phyloP scores from a whole-genome alignment of 2,797 vertebrate species.

The Amphiprion clarkii region DNA sequence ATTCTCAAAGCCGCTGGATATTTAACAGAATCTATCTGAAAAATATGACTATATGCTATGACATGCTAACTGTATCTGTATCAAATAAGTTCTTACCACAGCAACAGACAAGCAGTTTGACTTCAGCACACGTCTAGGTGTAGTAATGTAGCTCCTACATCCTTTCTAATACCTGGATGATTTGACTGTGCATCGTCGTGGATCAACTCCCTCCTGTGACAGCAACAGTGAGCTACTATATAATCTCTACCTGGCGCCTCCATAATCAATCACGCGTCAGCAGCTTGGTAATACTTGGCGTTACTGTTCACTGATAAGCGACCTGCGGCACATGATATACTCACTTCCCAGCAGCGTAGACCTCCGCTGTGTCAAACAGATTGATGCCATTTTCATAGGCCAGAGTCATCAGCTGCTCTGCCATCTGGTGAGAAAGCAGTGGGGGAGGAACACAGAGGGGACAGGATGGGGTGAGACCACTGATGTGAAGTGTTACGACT shows the following conservation, averaged over 20 bases:
- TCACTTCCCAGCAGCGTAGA: constrained; percentile 98
- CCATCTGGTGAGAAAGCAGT: constrained; percentile 90
- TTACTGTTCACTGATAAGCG: constrained; percentile 38
- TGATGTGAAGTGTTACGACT: constrained; percentile 43
- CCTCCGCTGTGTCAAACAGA: constrained; percentile 98
- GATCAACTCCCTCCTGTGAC: neutral
- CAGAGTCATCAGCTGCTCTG: constrained; percentile 97
- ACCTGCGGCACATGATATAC: constrained; percentile 77
- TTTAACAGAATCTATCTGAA: neutral
- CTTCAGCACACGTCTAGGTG: neutral
- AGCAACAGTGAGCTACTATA: neutral
- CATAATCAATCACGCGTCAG: constrained; percentile 26
- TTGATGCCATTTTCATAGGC: constrained; percentile 99
- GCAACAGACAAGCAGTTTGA: neutral
- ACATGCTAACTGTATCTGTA: neutral
- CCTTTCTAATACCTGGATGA: constrained; percentile 6
- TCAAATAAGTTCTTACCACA: neutral
- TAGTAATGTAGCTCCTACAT: neutral
- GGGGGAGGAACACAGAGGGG: constrained; percentile 40
- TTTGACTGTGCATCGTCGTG: constrained; percentile 2
- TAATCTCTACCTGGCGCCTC: constrained; percentile 20
- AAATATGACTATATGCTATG: neutral
- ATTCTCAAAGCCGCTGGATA: neutral
- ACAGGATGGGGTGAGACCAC: constrained; percentile 30
- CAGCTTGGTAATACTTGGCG: constrained; percentile 21